phyloP scores from a whole-genome alignment of 2,888 invertebrate genomes.

The Cybosia mesomella region DNA sequence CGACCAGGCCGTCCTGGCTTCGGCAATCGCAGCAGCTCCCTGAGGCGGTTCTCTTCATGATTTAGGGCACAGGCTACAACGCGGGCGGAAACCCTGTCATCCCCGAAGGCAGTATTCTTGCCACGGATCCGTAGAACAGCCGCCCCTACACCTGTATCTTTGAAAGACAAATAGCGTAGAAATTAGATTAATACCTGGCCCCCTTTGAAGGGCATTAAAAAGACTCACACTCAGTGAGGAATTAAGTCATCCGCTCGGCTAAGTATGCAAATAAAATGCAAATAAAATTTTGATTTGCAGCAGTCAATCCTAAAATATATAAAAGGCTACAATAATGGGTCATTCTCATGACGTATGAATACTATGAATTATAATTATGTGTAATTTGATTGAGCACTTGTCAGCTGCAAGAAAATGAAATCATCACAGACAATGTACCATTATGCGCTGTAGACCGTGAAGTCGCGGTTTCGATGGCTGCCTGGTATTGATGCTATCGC shows the following conservation, averaged over 20 bases:
- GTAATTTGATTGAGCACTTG: constrained; percentile 16
- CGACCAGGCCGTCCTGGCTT: no score
- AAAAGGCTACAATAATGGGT: not conserved
- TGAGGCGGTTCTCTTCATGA: no score
- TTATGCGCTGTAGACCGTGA: constrained; percentile 38
- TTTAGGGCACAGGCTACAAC: no score
- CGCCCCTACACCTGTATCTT: no score
- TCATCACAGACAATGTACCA: constrained; percentile 42
- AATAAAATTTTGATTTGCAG: not conserved
- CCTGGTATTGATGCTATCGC: constrained; percentile 10
- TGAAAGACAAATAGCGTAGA: no score
- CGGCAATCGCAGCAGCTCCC: no score
- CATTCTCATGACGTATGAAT: not conserved
- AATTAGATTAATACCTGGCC: no score
- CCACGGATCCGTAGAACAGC: no score
- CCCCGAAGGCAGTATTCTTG: no score
- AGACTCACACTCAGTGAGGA: no score
- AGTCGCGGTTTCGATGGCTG: constrained; percentile 38
- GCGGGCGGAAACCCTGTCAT: no score
- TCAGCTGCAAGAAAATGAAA: constrained; percentile 39
- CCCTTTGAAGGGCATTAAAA: no score
- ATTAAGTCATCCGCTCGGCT: not conserved
- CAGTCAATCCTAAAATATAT: not conserved
- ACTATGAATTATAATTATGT: not conserved
- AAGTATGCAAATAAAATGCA: not conserved